phyloP scores from a whole-genome alignment of 2,113 vertebrate genomes.

The Corythaixoides concolor region DNA sequence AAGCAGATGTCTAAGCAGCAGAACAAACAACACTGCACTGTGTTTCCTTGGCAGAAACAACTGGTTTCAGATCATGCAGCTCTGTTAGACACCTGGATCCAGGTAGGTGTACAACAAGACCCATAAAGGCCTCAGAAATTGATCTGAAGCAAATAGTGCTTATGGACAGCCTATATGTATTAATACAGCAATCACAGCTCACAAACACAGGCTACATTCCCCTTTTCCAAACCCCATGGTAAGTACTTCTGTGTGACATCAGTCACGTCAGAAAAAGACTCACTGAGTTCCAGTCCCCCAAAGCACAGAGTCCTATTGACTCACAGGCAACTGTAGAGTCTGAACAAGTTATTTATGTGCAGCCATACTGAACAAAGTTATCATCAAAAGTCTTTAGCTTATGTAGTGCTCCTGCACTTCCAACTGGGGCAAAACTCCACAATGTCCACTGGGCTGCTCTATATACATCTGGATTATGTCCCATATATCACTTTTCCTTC shows the following conservation, averaged over 20 bases:
- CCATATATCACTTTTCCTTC: neutral
- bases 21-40: neutral
- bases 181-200: neutral
- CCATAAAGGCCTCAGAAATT: neutral
- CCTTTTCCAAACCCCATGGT: neutral
- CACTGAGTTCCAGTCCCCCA: neutral
- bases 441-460: neutral
- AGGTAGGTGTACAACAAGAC: neutral
- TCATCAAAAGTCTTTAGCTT: neutral
- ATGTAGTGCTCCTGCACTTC: neutral
- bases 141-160: constrained; percentile 9
- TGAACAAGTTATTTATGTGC: neutral
- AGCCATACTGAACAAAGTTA: neutral
- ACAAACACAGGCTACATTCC: neutral
- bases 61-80: neutral
- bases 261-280: neutral
- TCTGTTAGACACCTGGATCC: neutral
- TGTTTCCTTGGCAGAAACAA: constrained; percentile 17
- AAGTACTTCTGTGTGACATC: neutral
- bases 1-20: constrained; percentile 8
- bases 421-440: neutral
- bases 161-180: neutral
- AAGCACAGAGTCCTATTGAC: neutral
- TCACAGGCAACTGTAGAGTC: neutral
- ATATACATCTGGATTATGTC: neutral